Evolutionary conservation across 2,113 vertebrate species (phyloP).

Genomic region (Perca schrenkii): DNA sequence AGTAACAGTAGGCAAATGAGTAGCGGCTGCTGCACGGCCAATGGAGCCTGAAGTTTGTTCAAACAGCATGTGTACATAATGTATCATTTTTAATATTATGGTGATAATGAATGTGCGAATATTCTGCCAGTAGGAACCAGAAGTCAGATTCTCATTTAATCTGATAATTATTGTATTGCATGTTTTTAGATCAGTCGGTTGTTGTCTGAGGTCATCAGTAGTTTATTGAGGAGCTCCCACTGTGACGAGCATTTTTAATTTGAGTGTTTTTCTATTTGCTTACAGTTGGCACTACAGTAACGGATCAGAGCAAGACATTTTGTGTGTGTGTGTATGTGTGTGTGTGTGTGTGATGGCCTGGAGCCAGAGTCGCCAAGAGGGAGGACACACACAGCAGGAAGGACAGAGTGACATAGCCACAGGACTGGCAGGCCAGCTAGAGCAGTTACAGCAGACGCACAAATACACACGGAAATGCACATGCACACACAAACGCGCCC

Average conservation of each 20-base stretch:
- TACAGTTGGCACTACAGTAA: neutral
- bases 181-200: neutral
- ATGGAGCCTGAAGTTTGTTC: neutral
- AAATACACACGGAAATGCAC: neutral
- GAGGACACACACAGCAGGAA: conserved; percentile 60
- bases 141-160: neutral
- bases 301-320: neutral
- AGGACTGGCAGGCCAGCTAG: conserved; percentile 35
- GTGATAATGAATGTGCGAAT: neutral
- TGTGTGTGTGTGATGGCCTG: conserved; percentile 35
- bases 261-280: neutral
- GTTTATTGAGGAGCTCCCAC: neutral
- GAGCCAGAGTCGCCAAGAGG: conserved; percentile 47
- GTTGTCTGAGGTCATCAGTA: neutral
- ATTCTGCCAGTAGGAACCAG: neutral
- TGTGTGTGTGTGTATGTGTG: neutral
- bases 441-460: neutral
- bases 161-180: neutral
- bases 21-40: neutral
- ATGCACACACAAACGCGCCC: neutral
- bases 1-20: neutral
- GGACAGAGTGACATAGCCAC: conserved; percentile 67
- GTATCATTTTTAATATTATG: neutral
- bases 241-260: neutral
- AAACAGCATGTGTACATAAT: neutral